Base-by-base conservation (phyloP, 2,113 vertebrate species). In the Damaliscus lunatus region DNA sequence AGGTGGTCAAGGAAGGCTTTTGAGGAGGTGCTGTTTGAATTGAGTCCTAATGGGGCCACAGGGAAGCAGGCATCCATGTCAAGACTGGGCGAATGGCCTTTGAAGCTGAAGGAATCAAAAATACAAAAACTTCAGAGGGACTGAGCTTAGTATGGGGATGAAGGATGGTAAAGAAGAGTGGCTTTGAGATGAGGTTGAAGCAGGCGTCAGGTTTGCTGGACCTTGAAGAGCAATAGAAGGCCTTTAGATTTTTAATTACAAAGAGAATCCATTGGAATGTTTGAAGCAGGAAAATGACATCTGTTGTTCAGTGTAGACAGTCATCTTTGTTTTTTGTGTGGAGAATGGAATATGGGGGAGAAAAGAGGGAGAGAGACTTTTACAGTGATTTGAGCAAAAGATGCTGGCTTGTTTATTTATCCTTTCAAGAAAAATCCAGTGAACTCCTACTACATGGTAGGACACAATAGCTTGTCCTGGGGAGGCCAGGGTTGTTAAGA, bases 131-230 rank as follows among this genome's bases (percentile, higher is more conserved):
- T 43, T 88, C 33, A 31, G 74, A 92, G 11, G 8, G 11, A 43
- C 7, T 27, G 10, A 82, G 17, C 4, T 83, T 74, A 17, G 3
- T 29, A 12, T 15, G 5, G 48, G 31, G 6, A 1, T 7, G 2
- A 60, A 55, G 17, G 8, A 10, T 3, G 0, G 23, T 23, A 11
- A 33, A 33, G 23, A 57, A 33, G 0, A 5, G 2, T 15, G 14
- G 15, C 23, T 5, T 5, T 19, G 60, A 91, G 46, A 52, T 46
- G 52, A 87, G 3, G 2, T 3, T 90, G 82, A 57, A 74, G 43
- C 2, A 81, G 33, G 33, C 40, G 3, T 52, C 52, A 81, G 36
- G 48, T 87, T 64, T 88, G 11, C 71, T 52, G 6, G 8, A 40
- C 52, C 16, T 77, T 7, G 40, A 96, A 84, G 53, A 78, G 11